These are phyloP conservation scores for Drosophila asahinai DNA, from an alignment of 1,140 invertebrate species.

Conservation along the genomic window DNA sequence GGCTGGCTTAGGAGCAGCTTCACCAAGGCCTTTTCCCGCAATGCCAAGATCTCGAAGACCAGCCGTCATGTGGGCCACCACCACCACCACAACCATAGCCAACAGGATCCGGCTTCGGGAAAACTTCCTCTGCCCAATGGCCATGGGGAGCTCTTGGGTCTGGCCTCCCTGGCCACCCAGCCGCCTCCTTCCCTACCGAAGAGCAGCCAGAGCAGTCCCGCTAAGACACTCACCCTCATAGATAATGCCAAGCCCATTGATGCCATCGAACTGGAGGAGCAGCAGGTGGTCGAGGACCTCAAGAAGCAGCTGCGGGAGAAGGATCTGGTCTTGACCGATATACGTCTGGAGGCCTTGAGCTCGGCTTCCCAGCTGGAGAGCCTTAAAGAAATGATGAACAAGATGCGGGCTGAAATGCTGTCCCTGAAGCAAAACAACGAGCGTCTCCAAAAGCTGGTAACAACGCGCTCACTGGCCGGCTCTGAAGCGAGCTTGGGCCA, in stretches of 20 bases:
- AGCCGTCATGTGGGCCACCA: conserved; percentile 86
- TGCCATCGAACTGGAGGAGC: conserved; percentile 80
- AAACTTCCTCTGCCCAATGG: conserved; percentile 35
- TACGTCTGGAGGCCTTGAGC: conserved; percentile 96
- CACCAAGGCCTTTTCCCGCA: conserved; percentile 97
- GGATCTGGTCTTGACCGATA: conserved; percentile 98
- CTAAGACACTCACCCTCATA: conserved; percentile 82
- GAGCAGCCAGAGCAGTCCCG: conserved; percentile 78
- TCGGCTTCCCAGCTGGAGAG: conserved; percentile 98
- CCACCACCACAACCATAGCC: conserved; percentile 49
- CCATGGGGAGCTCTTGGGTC: conserved; percentile 63
- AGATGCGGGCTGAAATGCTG: conserved; percentile 98
- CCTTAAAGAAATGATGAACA: conserved; percentile 97
- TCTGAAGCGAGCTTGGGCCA: conserved; percentile 91
- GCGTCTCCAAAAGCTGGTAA: conserved; percentile 94
- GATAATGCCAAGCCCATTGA: conserved; percentile 85
- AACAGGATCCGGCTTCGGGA: conserved; percentile 47
- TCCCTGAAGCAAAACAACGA: conserved; percentile 98
- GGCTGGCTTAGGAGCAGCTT: conserved; percentile 96
- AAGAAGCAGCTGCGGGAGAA: conserved; percentile 97
- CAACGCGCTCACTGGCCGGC: conserved; percentile 92
- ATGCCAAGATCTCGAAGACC: conserved; percentile 90
- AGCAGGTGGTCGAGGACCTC: conserved; percentile 91
- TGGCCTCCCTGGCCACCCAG: conserved; percentile 77
- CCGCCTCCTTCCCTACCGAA: conserved; percentile 67